Conservation (phyloP, 2,888 invertebrate genomes). For the Fragum sueziense region DNA sequence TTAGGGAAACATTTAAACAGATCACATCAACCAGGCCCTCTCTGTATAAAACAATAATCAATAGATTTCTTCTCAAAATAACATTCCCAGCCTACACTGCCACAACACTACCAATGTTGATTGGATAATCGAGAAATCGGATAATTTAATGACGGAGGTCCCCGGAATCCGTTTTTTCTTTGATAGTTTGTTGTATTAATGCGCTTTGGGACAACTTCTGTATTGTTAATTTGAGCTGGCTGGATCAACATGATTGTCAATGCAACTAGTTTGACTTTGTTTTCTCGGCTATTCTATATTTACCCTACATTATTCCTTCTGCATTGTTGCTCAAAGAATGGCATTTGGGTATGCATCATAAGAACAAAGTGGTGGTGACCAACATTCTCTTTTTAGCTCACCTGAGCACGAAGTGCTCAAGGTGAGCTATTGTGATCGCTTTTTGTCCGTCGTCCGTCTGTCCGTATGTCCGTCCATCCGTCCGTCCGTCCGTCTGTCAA, state of each 20-base stretch:
- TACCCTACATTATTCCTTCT: too few species aligned
- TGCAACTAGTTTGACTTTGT: background rate
- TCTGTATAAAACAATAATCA: slow-evolving; percentile 60
- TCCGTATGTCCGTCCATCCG: too few species aligned
- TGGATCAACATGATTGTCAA: background rate
- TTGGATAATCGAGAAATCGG: slow-evolving; percentile 56
- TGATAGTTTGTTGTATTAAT: slow-evolving; percentile 1
- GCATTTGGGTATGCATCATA: too few species aligned
- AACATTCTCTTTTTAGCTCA: too few species aligned
- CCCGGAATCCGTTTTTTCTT: slow-evolving; percentile 41
- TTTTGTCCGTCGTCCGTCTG: too few species aligned
- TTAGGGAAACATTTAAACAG: slow-evolving; percentile 59
- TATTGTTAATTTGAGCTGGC: slow-evolving; percentile 9
- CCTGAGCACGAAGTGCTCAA: too few species aligned
- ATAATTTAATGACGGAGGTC: slow-evolving; percentile 49
- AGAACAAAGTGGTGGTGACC: too few species aligned
- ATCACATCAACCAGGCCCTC: slow-evolving; percentile 55
- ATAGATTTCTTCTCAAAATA: slow-evolving; percentile 56
- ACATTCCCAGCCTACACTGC: slow-evolving; percentile 34
- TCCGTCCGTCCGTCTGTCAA: too few species aligned
- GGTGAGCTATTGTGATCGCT: too few species aligned
- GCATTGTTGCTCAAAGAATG: too few species aligned
- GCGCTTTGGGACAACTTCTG: slow-evolving; percentile 5
- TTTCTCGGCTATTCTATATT: too few species aligned
- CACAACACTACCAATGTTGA: slow-evolving; percentile 41